Percentiles rank a stretch among this genome's conserved stretches.
phyloP scores from a whole-genome alignment of 2,888 invertebrate species.

The Chironomus tentans region DNA sequence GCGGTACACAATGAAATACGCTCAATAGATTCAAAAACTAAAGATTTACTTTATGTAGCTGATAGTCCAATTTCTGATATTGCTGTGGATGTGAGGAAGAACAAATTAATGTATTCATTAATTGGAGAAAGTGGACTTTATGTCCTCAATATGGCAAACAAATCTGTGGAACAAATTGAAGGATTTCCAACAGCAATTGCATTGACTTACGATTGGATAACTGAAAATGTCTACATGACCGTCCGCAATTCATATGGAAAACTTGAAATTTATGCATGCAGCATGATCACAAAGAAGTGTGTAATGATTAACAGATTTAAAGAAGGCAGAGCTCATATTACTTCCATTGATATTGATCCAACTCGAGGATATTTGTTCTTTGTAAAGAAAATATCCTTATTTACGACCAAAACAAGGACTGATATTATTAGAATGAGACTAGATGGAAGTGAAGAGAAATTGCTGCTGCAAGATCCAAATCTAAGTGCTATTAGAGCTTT shows the following conservation, averaged over 20 bases:
- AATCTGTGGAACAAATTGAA: slow-evolving; percentile 25
- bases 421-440: slow-evolving; percentile 47
- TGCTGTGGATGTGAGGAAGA: slow-evolving; percentile 44
- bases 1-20: slow-evolving; percentile 49
- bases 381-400: slow-evolving; percentile 43
- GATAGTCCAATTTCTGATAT: slow-evolving; percentile 48
- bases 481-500: slow-evolving; percentile 39
- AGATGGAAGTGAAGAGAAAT: slow-evolving; percentile 44
- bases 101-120: slow-evolving; percentile 44
- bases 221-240: slow-evolving; percentile 50
- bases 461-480: slow-evolving; percentile 39
- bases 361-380: slow-evolving; percentile 50
- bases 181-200: slow-evolving; percentile 46
- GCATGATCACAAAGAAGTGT: slow-evolving; percentile 37
- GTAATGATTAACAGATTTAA: neutral
- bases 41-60: slow-evolving; percentile 39
- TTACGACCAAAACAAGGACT: slow-evolving; percentile 43
- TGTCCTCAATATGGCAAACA: slow-evolving; percentile 33
- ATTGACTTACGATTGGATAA: slow-evolving; percentile 65
- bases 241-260: neutral
- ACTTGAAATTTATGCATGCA: slow-evolving; percentile 47
- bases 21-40: slow-evolving; percentile 39
- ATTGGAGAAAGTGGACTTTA: too few species aligned
- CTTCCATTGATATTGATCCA: slow-evolving; percentile 56
- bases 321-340: slow-evolving; percentile 43